Evolutionary conservation across 1,140 invertebrate species (phyloP), one percentile per base, ranked within the genome.

Genomic region (Drosophila takahashii): DNA sequence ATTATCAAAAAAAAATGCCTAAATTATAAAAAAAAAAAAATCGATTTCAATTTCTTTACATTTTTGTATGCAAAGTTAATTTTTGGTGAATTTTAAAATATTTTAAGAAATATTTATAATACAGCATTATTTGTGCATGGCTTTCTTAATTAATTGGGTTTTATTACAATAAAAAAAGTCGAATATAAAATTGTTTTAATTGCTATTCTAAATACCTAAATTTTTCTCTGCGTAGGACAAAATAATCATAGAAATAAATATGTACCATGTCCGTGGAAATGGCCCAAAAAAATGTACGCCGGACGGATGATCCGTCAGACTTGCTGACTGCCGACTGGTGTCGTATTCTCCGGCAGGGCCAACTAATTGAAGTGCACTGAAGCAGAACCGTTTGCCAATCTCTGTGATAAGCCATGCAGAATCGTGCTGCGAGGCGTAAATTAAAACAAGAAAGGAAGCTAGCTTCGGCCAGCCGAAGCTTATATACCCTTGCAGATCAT

Each of bases 311-410:
- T 76, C 45, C 57, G 62, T 64, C 42, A 1, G 22, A 22, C 22
- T 22, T 22, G 22, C 22, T 22, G 22, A 22, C 44, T n/a, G 32
- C 32, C 34, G 4, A n/a, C 22, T 47, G 26, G 51, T 53, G 77
- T 60, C 78, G 53, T 72, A 51, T 77, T 85, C 72, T 87, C 79
- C 77, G 66, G 67, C 62, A 53, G 60, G 54, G 50, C 56, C 76
- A 84, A 89, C 84, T 87, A 87, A 87, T 87, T 87, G 84, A 87
- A 87, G 84, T 87, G 80, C 84, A 87, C 62, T 87, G 72, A 84
- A 89, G 84, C 84, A 77, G 79, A 79, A 89, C 57, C 84, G 79
- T 84, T 87, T 89, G 84, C 84, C 84, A 87, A 87, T 89, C 84
- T 89, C 83, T 86, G 83, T 86, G 83, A 86, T 86, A 86, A 86